Percentiles rank a stretch among this genome's conserved stretches.
Evolutionary conservation across 2,113 vertebrate species (phyloP).

Genomic region (Telmatochromis sp.): DNA sequence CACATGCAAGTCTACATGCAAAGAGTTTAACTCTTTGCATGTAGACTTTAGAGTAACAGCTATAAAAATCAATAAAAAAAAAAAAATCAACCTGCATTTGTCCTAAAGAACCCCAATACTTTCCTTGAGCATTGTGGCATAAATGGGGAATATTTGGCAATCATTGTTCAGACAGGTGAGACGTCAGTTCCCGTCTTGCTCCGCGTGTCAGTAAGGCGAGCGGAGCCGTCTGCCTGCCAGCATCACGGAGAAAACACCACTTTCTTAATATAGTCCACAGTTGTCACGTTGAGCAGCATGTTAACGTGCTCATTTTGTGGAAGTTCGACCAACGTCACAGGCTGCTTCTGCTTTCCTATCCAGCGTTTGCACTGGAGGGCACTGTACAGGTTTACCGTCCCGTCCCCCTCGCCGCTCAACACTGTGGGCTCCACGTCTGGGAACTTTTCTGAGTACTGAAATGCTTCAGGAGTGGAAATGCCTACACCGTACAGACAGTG

Average conservation of each 20-base stretch:
- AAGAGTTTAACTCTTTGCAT: background rate
- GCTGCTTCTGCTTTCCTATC: constrained; percentile 73
- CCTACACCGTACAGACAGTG: constrained; percentile 90
- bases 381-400: constrained; percentile 90
- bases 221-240: background rate
- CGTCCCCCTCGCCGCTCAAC: constrained; percentile 79
- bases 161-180: background rate
- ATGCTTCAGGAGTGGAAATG: constrained; percentile 76
- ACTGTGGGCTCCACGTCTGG: constrained; percentile 87
- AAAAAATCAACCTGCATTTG: background rate
- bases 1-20: background rate
- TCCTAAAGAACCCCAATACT: background rate
- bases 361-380: constrained; percentile 81
- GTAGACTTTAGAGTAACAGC: background rate
- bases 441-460: constrained; percentile 79
- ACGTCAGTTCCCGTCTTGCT: background rate
- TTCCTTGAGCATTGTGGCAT: background rate
- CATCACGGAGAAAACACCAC: constrained; percentile 76
- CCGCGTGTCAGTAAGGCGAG: background rate
- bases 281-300: constrained; percentile 84
- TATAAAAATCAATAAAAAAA: background rate
- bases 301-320: constrained; percentile 84
- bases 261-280: constrained; percentile 83
- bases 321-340: constrained; percentile 76
- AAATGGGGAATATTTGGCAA: background rate